Evolutionary conservation across 2,113 vertebrate species (phyloP), one percentile per base, ranked within the genome.

Genomic region (Forbesichthys papilliferus): DNA sequence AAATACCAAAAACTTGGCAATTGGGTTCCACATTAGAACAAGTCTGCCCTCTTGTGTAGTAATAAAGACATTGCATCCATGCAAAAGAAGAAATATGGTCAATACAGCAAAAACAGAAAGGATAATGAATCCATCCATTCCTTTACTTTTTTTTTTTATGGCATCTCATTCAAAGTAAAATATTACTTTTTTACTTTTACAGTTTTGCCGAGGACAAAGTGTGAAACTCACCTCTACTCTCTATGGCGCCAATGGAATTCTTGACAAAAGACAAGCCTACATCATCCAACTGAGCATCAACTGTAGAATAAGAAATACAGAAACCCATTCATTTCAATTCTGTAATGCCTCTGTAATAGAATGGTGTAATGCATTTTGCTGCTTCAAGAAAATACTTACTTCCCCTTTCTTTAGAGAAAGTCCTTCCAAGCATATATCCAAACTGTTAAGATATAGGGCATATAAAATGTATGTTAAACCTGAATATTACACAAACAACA

Each of bases 171-270:
- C 36, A 5, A 42, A 42, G 36, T 42, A 5, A 42, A 42, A 42
- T 42, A 42, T 42, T 1, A 42, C 36, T 7, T 42, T 42, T 27
- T 13, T 16, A 54, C n/a, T 12, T 11, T 33, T 6, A 48, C 49
- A 34, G 2, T 52, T 64, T 54, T 13, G 48, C 33, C 7, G 1
- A 10, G 16, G 46, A 52, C 18, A 58, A 4, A 55, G 33, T 9
- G 27, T 27, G 27, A 27, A 27, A 27, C 71, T 95, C 93, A 99
- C 98, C 97, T 95, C 96, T 93, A 13, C 86, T 93, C 84, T 99
- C 98, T 69, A 99, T 90, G 47, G 95, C 96, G 67, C 79, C 93
- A 87, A 99, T 96, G 71, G 96, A 95, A 69, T 97, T 98, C 92
- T 92, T 96, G 84, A 99, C 88, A 91, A 99, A 87, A 48, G 86